phyloP scores from a whole-genome alignment of 2,888 invertebrate genomes.

The Cynaeus angustus region DNA sequence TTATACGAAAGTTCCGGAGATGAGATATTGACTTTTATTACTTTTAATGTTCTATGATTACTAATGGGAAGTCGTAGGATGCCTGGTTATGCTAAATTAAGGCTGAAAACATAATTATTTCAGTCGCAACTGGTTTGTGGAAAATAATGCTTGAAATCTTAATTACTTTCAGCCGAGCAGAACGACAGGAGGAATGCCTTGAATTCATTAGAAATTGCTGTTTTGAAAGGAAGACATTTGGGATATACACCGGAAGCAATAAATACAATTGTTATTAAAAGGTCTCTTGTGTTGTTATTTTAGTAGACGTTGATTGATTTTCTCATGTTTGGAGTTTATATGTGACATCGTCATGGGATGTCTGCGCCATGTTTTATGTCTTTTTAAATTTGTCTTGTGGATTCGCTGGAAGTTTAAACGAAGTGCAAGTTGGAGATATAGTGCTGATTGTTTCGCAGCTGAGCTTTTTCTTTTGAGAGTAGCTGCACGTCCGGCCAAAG shows the following conservation, averaged over 20 bases:
- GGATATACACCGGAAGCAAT: constrained; percentile 20
- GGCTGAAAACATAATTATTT: constrained; percentile 42
- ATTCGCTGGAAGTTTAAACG: constrained; percentile 10
- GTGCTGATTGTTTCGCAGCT: constrained; percentile 32
- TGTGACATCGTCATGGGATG: too few species aligned
- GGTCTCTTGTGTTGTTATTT: too few species aligned
- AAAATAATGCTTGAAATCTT: constrained; percentile 43
- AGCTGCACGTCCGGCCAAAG: constrained; percentile 41
- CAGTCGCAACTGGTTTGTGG: constrained; percentile 41
- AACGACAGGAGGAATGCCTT: constrained; percentile 39
- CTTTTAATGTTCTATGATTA: too few species aligned
- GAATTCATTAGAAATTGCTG: constrained; percentile 35
- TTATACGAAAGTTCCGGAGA: too few species aligned
- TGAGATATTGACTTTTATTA: too few species aligned
- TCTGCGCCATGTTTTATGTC: constrained; percentile 30
- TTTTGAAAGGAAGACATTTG: constrained; percentile 22
- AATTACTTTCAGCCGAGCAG: constrained; percentile 41
- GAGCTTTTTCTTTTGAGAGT: constrained; percentile 32
- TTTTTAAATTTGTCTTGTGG: constrained; percentile 24
- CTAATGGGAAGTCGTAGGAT: constrained; percentile 17
- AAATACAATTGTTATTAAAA: constrained; percentile 12
- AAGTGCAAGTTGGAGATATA: constrained; percentile 12
- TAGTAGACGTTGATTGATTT: too few species aligned
- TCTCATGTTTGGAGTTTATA: neutral
- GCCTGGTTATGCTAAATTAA: constrained; percentile 37